phyloP scores from a whole-genome alignment of 64 coral and sea anemone genomes.

The Actinia equina region DNA sequence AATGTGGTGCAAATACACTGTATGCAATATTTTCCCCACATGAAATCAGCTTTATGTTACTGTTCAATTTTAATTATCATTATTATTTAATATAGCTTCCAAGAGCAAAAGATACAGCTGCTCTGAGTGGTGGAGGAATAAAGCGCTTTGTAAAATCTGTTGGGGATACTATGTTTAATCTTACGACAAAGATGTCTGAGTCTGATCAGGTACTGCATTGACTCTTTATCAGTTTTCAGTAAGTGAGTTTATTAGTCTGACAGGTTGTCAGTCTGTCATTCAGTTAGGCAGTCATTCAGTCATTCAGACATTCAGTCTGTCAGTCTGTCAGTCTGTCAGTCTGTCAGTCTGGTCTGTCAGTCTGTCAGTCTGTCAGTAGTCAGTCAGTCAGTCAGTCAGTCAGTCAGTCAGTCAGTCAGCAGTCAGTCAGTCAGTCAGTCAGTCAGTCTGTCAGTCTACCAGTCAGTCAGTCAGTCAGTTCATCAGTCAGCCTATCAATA shows the following conservation, averaged over 20 bases:
- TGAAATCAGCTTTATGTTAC: neutral
- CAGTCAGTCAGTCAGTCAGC: no score
- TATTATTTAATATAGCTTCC: slow-evolving; percentile 55
- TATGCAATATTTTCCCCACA: neutral
- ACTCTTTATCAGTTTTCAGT: neutral
- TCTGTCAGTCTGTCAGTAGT: neutral
- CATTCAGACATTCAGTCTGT: neutral
- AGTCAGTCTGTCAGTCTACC: neutral
- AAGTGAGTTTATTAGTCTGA: neutral
- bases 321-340: neutral
- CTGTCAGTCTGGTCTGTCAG: neutral
- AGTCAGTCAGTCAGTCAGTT: neutral
- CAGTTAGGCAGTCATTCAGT: neutral
- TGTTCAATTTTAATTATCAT: neutral
- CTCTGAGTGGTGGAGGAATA: slow-evolving; percentile 91
- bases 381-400: neutral
- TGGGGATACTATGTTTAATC: slow-evolving; percentile 96
- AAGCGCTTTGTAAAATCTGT: slow-evolving; percentile 94
- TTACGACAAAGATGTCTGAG: slow-evolving; percentile 95
- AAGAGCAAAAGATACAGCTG: slow-evolving; percentile 87
- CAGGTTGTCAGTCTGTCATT: neutral
- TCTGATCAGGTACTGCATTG: slow-evolving; percentile 71
- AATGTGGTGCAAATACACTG: no score
- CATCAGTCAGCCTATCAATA: neutral
- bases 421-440: neutral